A percentile compares a stretch with the other conserved stretches of the same genome.
phyloP scores from a whole-genome alignment of 2,113 vertebrate species.

The Ammodytes dubius region DNA sequence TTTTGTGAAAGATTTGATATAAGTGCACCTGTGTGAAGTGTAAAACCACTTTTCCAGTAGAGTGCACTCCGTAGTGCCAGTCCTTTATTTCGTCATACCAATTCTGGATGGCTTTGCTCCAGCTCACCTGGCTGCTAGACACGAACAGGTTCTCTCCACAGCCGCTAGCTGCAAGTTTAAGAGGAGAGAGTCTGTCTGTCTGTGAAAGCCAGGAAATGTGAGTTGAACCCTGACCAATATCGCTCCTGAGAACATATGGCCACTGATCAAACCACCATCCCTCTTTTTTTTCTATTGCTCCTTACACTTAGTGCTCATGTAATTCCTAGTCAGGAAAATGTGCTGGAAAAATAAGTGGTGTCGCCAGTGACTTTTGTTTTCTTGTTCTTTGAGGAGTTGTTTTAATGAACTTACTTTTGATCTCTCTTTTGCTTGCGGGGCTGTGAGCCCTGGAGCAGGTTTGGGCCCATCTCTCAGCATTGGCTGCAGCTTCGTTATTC shows the following conservation, averaged over 20 bases:
- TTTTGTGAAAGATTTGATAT: neutral
- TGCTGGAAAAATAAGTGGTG: neutral
- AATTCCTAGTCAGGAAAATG: too few species aligned
- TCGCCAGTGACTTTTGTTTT: too few species aligned
- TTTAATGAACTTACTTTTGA: slow-evolving; percentile 43
- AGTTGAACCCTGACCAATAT: neutral
- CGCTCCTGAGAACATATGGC: neutral
- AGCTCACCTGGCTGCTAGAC: slow-evolving; percentile 46
- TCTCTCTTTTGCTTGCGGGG: neutral
- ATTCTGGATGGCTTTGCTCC: slow-evolving; percentile 54
- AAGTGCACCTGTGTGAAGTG: slow-evolving; percentile 76
- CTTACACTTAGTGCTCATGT: neutral
- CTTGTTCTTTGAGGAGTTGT: neutral
- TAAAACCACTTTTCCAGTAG: slow-evolving; percentile 60
- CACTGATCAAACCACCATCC: neutral
- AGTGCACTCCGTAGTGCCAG: slow-evolving; percentile 66
- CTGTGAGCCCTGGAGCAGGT: slow-evolving; percentile 55
- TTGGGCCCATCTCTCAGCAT: slow-evolving; percentile 66
- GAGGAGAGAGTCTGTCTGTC: neutral
- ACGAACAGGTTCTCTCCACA: slow-evolving; percentile 79
- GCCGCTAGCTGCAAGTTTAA: slow-evolving; percentile 49
- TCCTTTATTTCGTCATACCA: slow-evolving; percentile 75
- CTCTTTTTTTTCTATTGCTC: neutral
- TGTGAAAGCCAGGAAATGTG: neutral
- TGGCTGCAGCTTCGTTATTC: slow-evolving; percentile 55